phyloP scores from a whole-genome alignment of 2,888 invertebrate genomes.

The Phaonia tiefii region DNA sequence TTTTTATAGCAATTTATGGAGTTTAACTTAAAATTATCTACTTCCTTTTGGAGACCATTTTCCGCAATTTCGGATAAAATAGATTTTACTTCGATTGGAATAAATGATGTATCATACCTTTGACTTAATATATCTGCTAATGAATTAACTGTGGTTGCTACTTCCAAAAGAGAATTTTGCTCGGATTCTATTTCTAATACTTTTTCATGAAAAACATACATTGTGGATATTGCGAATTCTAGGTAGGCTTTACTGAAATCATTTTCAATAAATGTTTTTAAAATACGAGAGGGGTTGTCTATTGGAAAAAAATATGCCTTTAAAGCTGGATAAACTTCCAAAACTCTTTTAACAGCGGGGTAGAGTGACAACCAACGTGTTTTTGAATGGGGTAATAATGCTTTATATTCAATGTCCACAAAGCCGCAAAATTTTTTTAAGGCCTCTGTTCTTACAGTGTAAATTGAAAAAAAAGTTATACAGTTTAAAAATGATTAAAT shows the following conservation, averaged over 20 bases:
- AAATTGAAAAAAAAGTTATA: conserved; percentile 1
- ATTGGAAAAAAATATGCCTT: conserved; percentile 35
- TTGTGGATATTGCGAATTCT: conserved; percentile 43
- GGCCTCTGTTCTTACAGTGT: conserved; percentile 40
- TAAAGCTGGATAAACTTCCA: conserved; percentile 43
- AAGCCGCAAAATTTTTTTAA: conserved; percentile 49
- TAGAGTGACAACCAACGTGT: conserved; percentile 46
- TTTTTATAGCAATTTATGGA: conserved; percentile 37
- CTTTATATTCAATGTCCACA: conserved; percentile 37
- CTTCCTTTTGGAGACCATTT: not conserved
- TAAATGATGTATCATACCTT: not conserved
- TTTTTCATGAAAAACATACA: conserved; percentile 40
- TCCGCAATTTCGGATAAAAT: not conserved
- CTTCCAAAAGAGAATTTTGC: conserved; percentile 47
- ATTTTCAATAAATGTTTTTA: conserved; percentile 39
- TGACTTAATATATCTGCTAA: conserved; percentile 18
- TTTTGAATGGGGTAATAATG: conserved; percentile 39
- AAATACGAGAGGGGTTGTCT: conserved; percentile 20
- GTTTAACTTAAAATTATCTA: conserved; percentile 30
- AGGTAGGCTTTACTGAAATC: conserved; percentile 47
- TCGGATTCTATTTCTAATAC: conserved; percentile 39
- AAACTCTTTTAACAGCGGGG: conserved; percentile 39
- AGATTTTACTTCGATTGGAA: not conserved
- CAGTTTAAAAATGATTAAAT: not conserved
- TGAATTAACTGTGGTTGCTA: conserved; percentile 31